Evolutionary conservation across 2,797 vertebrate genomes (phyloP).

Genomic region (Benthosema pterotum): DNA sequence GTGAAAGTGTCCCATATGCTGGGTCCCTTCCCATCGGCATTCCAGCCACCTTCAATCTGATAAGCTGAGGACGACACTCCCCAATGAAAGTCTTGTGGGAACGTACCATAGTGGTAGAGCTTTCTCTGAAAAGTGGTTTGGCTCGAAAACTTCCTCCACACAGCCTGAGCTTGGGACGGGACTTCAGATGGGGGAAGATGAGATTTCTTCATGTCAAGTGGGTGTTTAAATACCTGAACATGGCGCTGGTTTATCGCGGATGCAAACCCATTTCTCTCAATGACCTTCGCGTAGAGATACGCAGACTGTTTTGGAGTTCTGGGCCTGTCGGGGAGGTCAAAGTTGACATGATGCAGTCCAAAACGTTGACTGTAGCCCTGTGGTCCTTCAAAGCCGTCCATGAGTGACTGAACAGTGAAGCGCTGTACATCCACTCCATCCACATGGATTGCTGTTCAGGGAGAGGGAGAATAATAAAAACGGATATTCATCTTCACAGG

Average conservation of each 20-base stretch:
- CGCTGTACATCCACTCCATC: constrained; percentile 80
- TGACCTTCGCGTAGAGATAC: constrained; percentile 84
- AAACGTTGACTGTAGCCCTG: constrained; percentile 87
- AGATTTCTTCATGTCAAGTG: background rate
- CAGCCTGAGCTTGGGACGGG: constrained; percentile 85
- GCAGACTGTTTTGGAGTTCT: constrained; percentile 91
- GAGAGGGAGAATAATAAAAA: constrained; percentile 18
- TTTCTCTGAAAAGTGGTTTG: constrained; percentile 86
- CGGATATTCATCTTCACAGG: no score
- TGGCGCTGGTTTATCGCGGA: background rate
- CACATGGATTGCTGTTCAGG: constrained; percentile 77
- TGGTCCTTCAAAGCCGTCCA: constrained; percentile 91
- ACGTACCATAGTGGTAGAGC: constrained; percentile 86
- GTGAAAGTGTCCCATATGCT: constrained; percentile 94
- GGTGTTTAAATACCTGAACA: no score
- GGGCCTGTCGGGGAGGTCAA: constrained; percentile 80
- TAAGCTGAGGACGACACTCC: constrained; percentile 91
- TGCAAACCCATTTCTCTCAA: constrained; percentile 86
- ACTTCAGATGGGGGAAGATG: constrained; percentile 82
- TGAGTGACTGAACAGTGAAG: constrained; percentile 87
- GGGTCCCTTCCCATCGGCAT: constrained; percentile 88
- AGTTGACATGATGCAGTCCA: constrained; percentile 89
- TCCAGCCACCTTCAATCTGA: constrained; percentile 92
- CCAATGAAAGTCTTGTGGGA: constrained; percentile 86
- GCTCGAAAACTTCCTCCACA: constrained; percentile 90